Evolutionary conservation across 2,888 invertebrate genomes (phyloP).

Genomic region (Junonia oenone): DNA sequence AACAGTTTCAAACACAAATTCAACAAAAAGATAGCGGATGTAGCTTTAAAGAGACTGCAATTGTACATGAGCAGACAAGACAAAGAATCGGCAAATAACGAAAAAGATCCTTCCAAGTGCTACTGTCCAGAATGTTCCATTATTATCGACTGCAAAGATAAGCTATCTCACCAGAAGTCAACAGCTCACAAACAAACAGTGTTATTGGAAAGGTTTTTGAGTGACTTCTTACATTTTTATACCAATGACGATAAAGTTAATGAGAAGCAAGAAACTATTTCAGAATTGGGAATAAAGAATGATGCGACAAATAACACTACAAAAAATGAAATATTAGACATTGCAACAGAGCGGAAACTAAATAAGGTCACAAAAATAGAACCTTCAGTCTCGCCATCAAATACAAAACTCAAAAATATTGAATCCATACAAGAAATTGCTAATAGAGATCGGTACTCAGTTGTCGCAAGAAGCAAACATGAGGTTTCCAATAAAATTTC

Average conservation of each 20-base stretch:
- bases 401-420: too few relatives aligned
- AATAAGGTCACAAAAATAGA: too few relatives aligned
- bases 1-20: slow-evolving; percentile 37
- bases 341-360: too few relatives aligned
- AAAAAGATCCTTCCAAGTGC: slow-evolving; percentile 23
- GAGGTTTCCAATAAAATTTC: too few relatives aligned
- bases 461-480: too few relatives aligned
- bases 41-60: slow-evolving; percentile 33
- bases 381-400: too few relatives aligned
- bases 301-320: background rate
- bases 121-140: slow-evolving; percentile 37
- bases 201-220: slow-evolving; percentile 30
- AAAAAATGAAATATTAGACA: background rate
- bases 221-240: slow-evolving; percentile 30
- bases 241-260: slow-evolving; percentile 3
- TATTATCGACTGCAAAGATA: slow-evolving; percentile 26
- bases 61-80: slow-evolving; percentile 27
- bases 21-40: slow-evolving; percentile 34
- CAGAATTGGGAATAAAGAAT: background rate
- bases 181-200: slow-evolving; percentile 32
- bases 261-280: background rate
- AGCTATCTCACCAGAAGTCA: slow-evolving; percentile 30
- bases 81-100: background rate
- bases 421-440: too few relatives aligned
- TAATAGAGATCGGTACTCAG: too few relatives aligned